Evolutionary conservation across 2,113 vertebrate genomes (phyloP).

Genomic region (Fregata magnificens): DNA sequence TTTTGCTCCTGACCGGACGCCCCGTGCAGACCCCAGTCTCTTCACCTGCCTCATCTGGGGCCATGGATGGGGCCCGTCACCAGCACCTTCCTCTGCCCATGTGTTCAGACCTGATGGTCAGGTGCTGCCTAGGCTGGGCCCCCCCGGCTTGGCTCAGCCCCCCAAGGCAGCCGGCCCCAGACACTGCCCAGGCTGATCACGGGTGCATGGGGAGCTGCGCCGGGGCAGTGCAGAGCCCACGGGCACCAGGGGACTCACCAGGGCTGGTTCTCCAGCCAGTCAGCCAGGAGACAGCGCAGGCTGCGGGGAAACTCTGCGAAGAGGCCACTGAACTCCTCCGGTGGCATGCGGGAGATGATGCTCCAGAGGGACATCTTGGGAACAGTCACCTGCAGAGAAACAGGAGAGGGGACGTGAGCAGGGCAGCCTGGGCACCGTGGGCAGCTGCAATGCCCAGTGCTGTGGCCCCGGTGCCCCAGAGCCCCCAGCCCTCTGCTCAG

Average conservation of each 20-base stretch:
- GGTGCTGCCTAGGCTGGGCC: neutral
- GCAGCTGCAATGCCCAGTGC: neutral
- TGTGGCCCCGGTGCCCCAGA: neutral
- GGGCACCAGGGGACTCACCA: constrained; percentile 65
- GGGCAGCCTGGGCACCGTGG: rapidly evolving
- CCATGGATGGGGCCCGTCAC: rapidly evolving
- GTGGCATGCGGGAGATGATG: constrained; percentile 68
- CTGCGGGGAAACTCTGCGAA: constrained; percentile 68
- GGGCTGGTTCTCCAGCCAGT: constrained; percentile 79
- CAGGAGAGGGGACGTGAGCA: neutral
- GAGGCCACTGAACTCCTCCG: constrained; percentile 64
- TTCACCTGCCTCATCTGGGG: neutral
- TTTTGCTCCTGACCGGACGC: neutral
- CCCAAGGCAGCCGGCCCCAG: neutral
- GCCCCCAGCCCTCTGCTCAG: neutral
- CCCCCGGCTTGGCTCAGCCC: neutral
- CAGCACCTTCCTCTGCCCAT: neutral
- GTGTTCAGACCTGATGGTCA: rapidly evolving
- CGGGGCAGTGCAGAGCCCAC: neutral
- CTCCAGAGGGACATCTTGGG: constrained; percentile 76
- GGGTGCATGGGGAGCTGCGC: neutral
- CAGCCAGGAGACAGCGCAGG: constrained; percentile 72
- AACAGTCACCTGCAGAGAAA: neutral
- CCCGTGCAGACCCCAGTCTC: neutral
- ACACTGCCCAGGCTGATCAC: no score